Conservation (phyloP, 1,140 invertebrate species). For the Hesperophylax magnus region DNA sequence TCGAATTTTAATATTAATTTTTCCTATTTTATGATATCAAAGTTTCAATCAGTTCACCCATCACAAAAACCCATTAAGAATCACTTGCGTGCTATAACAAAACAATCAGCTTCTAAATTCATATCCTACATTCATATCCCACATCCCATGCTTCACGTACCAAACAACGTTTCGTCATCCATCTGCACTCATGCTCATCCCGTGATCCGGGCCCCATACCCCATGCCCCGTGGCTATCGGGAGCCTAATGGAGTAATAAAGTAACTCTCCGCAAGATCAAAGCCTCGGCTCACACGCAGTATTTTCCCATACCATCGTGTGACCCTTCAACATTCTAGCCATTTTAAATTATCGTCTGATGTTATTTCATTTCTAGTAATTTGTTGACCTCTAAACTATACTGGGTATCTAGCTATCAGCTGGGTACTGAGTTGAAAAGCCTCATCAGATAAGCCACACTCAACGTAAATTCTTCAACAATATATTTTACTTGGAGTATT, state of each 20-base stretch:
- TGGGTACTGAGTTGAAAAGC: not conserved
- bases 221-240: not conserved
- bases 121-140: no score
- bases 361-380: slow-evolving; percentile 1
- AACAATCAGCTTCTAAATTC: no score
- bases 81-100: no score
- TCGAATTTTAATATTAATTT: no score
- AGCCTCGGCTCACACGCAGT: not conserved
- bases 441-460: not conserved
- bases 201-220: no score
- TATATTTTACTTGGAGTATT: not conserved
- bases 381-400: not conserved
- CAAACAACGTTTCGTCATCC: no score
- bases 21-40: no score
- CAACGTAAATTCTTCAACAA: not conserved
- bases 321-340: slow-evolving; percentile 11
- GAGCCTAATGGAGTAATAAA: slow-evolving; percentile 37
- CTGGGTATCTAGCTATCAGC: not conserved
- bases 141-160: no score
- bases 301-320: slow-evolving; percentile 27
- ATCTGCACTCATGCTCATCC: no score
- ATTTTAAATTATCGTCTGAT: not conserved
- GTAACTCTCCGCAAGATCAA: slow-evolving; percentile 18
- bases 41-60: no score
- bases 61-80: no score